Conservation (phyloP, 2,888 invertebrate genomes). For the Andricus quercusramuli region DNA sequence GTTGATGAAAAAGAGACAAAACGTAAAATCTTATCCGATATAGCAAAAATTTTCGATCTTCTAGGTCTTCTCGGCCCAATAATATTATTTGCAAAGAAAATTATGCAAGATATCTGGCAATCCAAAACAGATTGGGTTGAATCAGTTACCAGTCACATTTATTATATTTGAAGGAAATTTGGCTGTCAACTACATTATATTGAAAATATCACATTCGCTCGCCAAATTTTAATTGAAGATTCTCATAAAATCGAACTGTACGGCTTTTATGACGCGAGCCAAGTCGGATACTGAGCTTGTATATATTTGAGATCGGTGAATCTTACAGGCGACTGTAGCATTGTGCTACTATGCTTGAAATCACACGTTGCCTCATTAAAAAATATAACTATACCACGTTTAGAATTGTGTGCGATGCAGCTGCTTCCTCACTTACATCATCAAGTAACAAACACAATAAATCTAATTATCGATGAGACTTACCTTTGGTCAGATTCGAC, state of each 20-base stretch:
- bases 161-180: conserved; percentile 53
- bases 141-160: conserved; percentile 50
- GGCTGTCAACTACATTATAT: conserved; percentile 46
- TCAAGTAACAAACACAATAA: neutral
- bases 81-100: conserved; percentile 53
- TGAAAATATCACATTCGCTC: conserved; percentile 47
- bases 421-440: neutral
- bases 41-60: conserved; percentile 59
- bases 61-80: conserved; percentile 58
- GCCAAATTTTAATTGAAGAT: conserved; percentile 40
- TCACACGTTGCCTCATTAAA: conserved; percentile 40
- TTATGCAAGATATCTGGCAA: conserved; percentile 59
- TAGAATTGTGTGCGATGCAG: conserved; percentile 41
- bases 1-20: conserved; percentile 44
- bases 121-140: conserved; percentile 58
- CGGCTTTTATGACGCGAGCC: conserved; percentile 58
- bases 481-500: conserved; percentile 57
- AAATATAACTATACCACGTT: conserved; percentile 24
- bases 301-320: conserved; percentile 43
- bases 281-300: conserved; percentile 55
- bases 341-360: conserved; percentile 16
- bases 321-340: neutral
- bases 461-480: neutral
- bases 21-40: conserved; percentile 55
- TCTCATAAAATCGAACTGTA: conserved; percentile 48